Evolutionary conservation across 1,140 invertebrate species (phyloP), one percentile per base, ranked within the genome.

Genomic region (Ceratina japonica): DNA sequence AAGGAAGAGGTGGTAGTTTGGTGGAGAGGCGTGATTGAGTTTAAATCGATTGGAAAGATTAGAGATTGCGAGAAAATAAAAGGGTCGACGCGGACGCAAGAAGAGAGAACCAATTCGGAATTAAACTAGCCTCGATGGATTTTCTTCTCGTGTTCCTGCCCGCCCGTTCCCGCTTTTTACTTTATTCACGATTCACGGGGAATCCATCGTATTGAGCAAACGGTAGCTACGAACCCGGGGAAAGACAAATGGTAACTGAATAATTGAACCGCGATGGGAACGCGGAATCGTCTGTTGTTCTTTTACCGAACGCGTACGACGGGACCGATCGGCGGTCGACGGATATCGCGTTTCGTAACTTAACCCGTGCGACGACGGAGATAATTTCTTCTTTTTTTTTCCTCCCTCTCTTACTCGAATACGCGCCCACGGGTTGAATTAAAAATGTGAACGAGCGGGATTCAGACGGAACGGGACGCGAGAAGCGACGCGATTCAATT

Each of bases 41-140:
- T 87, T 73, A 82, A 87, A 86, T 84, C 86, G 86, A 87, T 87
- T 75, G 86, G 75, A 87, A 87, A 84, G 86, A 87, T 87, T 86
- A 87, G 77, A 84, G 83, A 87, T 86, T 74, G 70, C 70, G 61
- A 65, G 83, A 78, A 80, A 78, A 82, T 84, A 85, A 81, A 85
- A 70, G 74, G 37, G 18, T 51, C 15, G 24, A 66, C 0, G 44
- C 51, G 70, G 37, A 65, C 56, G 51, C 22, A 54, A 37, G 73
- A 58, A 79, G 71, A 75, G 81, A 44, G 80, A 87, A 87, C 64
- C 86, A 85, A 87, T 87, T 87, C 74, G 71, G 74, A 85, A 85
- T 87, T 79, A 80, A 87, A 87, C 63, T 80, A 69, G 56, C 69
- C 73, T 52, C 73, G 82, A 76, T 85, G 73, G 73, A 81, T 84